A percentile compares a stretch with the other conserved stretches of the same genome.
phyloP scores from a whole-genome alignment of 2,113 vertebrate species.

The Hippocampus zosterae region DNA sequence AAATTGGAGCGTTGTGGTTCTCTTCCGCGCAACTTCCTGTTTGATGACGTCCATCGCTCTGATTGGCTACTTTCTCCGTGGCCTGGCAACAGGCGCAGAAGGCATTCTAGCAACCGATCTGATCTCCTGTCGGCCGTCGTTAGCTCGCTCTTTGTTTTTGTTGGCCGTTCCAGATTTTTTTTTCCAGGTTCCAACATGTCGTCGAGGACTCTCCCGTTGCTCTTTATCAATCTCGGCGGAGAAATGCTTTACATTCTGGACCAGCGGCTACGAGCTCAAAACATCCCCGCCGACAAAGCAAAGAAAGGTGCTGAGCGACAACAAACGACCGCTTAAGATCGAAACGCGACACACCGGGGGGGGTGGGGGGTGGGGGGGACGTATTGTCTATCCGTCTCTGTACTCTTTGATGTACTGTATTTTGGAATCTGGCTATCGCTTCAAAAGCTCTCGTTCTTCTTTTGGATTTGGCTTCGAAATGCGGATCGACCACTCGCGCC shows the following conservation, averaged over 20 bases:
- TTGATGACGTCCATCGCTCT: slow-evolving; percentile 6
- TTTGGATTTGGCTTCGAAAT: no score
- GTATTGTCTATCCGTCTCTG: no score
- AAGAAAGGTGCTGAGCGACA: slow-evolving; percentile 81
- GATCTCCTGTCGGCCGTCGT: slow-evolving; percentile 5
- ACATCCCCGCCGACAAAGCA: slow-evolving; percentile 89
- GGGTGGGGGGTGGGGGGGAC: no score
- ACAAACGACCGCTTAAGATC: background rate
- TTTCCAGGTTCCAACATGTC: slow-evolving; percentile 72
- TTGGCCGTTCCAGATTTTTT: no score
- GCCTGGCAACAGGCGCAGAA: slow-evolving; percentile 68
- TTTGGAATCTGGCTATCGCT: no score
- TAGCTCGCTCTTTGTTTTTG: slow-evolving; percentile 3
- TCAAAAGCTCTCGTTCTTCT: no score
- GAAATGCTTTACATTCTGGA: slow-evolving; percentile 98
- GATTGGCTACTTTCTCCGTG: slow-evolving; percentile 73
- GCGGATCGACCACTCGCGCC: no score
- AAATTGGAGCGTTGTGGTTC: background rate
- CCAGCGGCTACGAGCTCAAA: slow-evolving; percentile 90
- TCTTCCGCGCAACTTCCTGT: background rate
- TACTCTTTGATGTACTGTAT: no score
- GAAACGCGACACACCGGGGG: background rate
- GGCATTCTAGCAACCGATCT: slow-evolving; percentile 43
- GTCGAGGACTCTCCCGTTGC: slow-evolving; percentile 81
- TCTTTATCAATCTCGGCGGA: slow-evolving; percentile 93